Base-by-base conservation (phyloP, 1,140 invertebrate species). In the Spodoptera frugiperda region DNA sequence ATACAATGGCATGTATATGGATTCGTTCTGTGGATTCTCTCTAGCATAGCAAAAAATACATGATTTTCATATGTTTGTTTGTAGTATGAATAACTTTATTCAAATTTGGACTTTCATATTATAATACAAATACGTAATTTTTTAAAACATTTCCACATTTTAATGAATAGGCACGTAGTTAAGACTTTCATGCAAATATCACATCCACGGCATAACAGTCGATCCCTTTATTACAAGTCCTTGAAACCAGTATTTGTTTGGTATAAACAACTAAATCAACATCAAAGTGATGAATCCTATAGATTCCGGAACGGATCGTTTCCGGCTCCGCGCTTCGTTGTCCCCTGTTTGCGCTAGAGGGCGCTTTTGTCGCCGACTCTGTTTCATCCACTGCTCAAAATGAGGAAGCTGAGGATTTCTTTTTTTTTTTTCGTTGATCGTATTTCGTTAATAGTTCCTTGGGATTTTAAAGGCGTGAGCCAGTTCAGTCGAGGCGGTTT, bases 271-370 rank as follows among this genome's bases (percentile, higher is more conserved):
- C 19, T 57, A 57, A 57, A 55, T 30, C 8, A 25, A 57, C 54
- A 57, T 57, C 54, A 57, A 57, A 57, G 54, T 25, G 54, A 57
- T 21, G 54, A 30, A 19, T 57, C 17, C 54, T 57, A 53, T 53
- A 53, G 54, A 25, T 57, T 25, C 54, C 54, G 54, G 54, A 57
- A 57, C 54, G 11, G 54, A 57, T 57, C 17, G 19, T 57, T 57
- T 57, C 54, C 54, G 17, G 9, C 54, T 21, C 9, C 11, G 48
- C 48, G 48, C 48, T 15, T 15, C 48, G 48, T 51, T 51, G 17
- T 21, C 54, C 17, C 19, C 21, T 57, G 54, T 57, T 57, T 57
- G 54, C 54, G 48, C 48, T 51, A 51, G 48, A 51, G 48, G 48
- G 48, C 48, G 48, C 48, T 51, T 15, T 51, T 51, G 12, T 51